Conservation (phyloP, 1,140 invertebrate genomes). For the Listronotus oregonensis region DNA sequence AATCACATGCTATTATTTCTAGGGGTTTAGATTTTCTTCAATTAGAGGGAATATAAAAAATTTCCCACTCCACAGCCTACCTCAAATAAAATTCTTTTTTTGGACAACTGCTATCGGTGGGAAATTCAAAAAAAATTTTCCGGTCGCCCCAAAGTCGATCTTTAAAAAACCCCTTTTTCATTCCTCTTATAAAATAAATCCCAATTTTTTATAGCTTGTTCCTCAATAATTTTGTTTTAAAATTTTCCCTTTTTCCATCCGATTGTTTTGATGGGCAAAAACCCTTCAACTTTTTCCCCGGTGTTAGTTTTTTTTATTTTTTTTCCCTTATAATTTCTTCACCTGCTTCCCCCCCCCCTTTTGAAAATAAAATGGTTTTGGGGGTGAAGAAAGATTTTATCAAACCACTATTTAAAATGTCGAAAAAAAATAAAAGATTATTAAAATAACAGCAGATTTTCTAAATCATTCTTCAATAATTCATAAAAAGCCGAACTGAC, state of each 20-base stretch:
- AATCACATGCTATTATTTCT: slow-evolving; percentile 91
- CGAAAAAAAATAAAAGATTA: no score
- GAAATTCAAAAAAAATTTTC: slow-evolving; percentile 90
- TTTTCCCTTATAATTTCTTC: slow-evolving; percentile 1
- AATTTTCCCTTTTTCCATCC: slow-evolving; percentile 74
- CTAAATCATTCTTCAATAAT: no score
- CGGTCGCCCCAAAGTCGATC: slow-evolving; percentile 96
- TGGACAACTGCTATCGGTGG: slow-evolving; percentile 51
- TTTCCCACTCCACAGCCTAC: slow-evolving; percentile 98
- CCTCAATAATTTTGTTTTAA: slow-evolving; percentile 84
- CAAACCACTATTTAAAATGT: no score
- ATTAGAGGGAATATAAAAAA: slow-evolving; percentile 91
- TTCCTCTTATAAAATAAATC: slow-evolving; percentile 98
- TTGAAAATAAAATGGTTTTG: no score
- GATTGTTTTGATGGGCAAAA: slow-evolving; percentile 71
- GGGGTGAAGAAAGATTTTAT: no score
- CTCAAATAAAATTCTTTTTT: slow-evolving; percentile 70
- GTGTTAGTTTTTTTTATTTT: slow-evolving; percentile 56
- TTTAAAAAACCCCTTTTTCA: slow-evolving; percentile 90
- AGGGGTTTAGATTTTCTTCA: slow-evolving; percentile 75
- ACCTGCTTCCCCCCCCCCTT: no score
- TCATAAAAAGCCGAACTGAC: no score
- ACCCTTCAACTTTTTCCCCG: slow-evolving; percentile 64
- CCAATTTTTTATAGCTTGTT: slow-evolving; percentile 91
- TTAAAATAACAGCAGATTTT: no score